A percentile compares a stretch with the other conserved stretches of the same genome.
phyloP scores from a whole-genome alignment of 2,888 invertebrate genomes.

The Laspeyria flexula region DNA sequence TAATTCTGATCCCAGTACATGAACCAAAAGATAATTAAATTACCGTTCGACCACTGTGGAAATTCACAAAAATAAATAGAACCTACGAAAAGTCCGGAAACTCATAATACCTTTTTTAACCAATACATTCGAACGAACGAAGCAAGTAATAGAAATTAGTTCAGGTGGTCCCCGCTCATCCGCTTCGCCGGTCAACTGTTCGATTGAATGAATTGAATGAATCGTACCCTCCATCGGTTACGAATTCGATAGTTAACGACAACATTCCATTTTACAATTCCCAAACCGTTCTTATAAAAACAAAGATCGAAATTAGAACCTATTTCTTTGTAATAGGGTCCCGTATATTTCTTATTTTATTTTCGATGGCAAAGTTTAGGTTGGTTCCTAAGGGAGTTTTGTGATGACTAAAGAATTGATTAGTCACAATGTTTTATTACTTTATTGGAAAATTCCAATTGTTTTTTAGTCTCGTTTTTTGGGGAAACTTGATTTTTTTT shows the following conservation, averaged over 20 bases:
- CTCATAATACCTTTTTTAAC: constrained; percentile 30
- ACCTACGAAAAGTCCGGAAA: constrained; percentile 4
- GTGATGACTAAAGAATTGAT: constrained; percentile 67
- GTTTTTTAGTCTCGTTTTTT: constrained; percentile 44
- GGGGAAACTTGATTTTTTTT: constrained; percentile 33
- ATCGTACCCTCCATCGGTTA: constrained; percentile 44
- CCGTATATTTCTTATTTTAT: background rate
- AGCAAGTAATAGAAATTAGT: constrained; percentile 60
- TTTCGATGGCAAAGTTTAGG: constrained; percentile 10
- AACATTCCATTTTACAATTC: constrained; percentile 40
- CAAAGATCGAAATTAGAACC: constrained; percentile 27
- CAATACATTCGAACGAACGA: constrained; percentile 44
- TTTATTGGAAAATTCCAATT: constrained; percentile 53
- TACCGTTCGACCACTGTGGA: constrained; percentile 6
- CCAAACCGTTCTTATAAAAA: constrained; percentile 19
- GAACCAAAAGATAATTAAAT: constrained; percentile 14
- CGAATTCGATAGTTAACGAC: constrained; percentile 51
- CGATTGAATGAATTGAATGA: constrained; percentile 62
- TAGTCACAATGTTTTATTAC: constrained; percentile 59
- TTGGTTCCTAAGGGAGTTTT: constrained; percentile 43
- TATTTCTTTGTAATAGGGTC: constrained; percentile 32
- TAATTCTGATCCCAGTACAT: constrained; percentile 5
- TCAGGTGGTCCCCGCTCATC: constrained; percentile 59
- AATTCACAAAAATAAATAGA: constrained; percentile 11
- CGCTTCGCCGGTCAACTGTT: constrained; percentile 60